Evolutionary conservation across 2,888 invertebrate genomes (phyloP).

Genomic region (Pterostichus madidus): DNA sequence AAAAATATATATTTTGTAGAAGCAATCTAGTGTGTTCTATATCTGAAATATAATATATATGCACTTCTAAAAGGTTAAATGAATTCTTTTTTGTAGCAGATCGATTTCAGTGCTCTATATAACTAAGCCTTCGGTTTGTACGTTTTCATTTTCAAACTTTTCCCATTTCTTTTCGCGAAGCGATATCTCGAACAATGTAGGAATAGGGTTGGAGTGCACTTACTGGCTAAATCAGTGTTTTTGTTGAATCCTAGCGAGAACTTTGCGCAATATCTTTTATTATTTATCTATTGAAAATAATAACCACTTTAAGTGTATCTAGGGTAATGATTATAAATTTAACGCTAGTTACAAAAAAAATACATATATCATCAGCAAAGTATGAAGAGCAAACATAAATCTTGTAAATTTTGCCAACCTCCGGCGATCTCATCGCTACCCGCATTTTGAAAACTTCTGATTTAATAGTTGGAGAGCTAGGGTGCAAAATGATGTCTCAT

Average conservation of each 20-base stretch:
- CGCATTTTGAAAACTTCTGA: too few relatives aligned
- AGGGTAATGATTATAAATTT: too few relatives aligned
- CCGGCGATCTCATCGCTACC: too few relatives aligned
- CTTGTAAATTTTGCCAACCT: too few relatives aligned
- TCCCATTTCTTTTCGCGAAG: slow-evolving; percentile 44
- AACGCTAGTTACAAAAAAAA: too few relatives aligned
- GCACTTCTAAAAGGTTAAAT: slow-evolving; percentile 23
- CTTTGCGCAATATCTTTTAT: background rate
- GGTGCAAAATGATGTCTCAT: too few relatives aligned
- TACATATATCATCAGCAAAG: too few relatives aligned
- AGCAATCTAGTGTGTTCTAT: background rate
- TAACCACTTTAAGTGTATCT: too few relatives aligned
- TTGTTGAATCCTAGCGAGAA: slow-evolving; percentile 29
- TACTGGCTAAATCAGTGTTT: slow-evolving; percentile 39
- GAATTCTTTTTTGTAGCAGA: slow-evolving; percentile 40
- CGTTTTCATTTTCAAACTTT: slow-evolving; percentile 51
- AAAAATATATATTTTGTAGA: background rate
- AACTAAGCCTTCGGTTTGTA: slow-evolving; percentile 40
- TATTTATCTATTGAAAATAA: slow-evolving; percentile 9
- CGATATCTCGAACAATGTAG: slow-evolving; percentile 47
- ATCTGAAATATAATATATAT: slow-evolving; percentile 1
- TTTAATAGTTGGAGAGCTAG: too few relatives aligned
- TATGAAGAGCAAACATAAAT: too few relatives aligned
- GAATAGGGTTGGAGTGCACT: slow-evolving; percentile 34
- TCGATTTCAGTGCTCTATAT: slow-evolving; percentile 45